Base-by-base conservation (phyloP, 2,797 vertebrate genomes). In the Chelmon rostratus region DNA sequence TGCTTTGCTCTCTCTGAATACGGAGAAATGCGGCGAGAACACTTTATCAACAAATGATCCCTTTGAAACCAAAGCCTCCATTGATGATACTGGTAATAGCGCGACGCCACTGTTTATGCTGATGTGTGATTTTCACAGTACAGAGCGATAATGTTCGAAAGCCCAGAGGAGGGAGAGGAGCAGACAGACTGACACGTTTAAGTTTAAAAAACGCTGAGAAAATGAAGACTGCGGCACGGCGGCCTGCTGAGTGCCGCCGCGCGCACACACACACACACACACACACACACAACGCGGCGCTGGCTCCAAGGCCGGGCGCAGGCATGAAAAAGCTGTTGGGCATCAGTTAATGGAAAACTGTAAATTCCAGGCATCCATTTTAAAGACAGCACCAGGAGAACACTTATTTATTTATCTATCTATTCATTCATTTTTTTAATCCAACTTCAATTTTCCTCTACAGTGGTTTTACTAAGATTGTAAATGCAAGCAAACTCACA, bases 401-500 rank as follows among this genome's bases (percentile, higher is more conserved):
- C 88, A 91, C 91, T 94, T 93, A 94, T 95, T 95, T 95, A 95
- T 95, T 92, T 95, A 94, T 95, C 89, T 93, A 93, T 95, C 89
- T 92, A 90, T 94, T 94, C 90, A 94, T 92, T 93, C 92, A 88
- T 93, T 91, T 92, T 92, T 93, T 91, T 87, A 94, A 94, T 93
- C 92, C 94, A 93, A 95, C 92, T 95, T 95, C 94, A 95, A 95
- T 95, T 95, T 95, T 96, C 95, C 93, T 95, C 93, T 93, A 96
- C 93, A 93, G 89, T 95, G 94, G 93, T 95, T 95, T 95, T 93
- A 94, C 90, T 90, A 86, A 95, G 94, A 95, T 95, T 95, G 94
- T 95, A 94, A 95, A 95, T 93, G 93, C 92, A 91, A 84, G 94
- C 90, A 91, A 94, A 94, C 76, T 91, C 90, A 85, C 90, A 76